Evolutionary conservation across 2,113 vertebrate genomes (phyloP).

Genomic region (Nicator chloris): DNA sequence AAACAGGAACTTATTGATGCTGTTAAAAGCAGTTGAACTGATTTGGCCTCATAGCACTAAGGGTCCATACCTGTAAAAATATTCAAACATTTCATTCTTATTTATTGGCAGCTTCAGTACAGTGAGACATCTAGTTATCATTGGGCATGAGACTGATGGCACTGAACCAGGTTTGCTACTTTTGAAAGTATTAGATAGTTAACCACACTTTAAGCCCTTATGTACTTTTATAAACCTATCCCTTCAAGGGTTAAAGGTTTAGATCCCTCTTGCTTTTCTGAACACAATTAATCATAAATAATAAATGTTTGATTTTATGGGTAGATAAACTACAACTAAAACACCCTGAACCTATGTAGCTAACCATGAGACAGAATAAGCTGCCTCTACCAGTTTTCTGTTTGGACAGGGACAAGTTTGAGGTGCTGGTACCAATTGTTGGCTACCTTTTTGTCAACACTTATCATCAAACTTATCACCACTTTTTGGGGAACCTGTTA

Average conservation of each 20-base stretch:
- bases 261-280: background rate
- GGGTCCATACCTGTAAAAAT: background rate
- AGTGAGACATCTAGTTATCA: background rate
- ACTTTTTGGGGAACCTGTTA: background rate
- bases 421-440: background rate
- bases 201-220: background rate
- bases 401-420: background rate
- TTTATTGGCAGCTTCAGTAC: background rate
- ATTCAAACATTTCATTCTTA: background rate
- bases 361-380: background rate
- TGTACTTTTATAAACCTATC: background rate
- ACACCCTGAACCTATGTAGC: background rate
- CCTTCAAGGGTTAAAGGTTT: background rate
- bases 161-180: background rate
- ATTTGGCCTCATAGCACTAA: background rate
- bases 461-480: background rate
- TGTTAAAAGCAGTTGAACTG: background rate
- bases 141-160: background rate
- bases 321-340: background rate
- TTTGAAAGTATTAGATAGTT: background rate
- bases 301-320: background rate
- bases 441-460: accelerated
- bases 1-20: background rate
- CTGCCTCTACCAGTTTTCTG: background rate
- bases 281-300: background rate